Base-by-base conservation (phyloP, 2,888 invertebrate genomes). In the Brachypalpus laphriformis region DNA sequence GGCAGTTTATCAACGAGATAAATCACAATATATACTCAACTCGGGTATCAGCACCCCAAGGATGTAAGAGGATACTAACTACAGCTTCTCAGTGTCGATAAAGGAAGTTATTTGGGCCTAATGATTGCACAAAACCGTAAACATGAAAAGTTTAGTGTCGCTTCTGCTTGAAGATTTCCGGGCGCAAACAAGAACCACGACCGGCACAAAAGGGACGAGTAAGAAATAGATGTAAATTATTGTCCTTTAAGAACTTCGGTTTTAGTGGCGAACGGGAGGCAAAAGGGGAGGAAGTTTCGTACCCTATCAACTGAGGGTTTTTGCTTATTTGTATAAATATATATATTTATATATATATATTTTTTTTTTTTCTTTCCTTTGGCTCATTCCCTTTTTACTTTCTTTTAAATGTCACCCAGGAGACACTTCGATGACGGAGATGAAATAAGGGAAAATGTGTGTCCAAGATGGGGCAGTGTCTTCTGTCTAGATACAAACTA, bases 51-150 rank as follows among this genome's bases (percentile, higher is more conserved):
- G 31, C 63, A 76, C 34, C 75, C 74, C 47, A 20, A 77, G 47
- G 81, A 85, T 65, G 85, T 85, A 71, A 80, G 75, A 61, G 70
- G 74, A 80, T 63, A 80, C 57, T 66, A 59, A 59, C 61, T 66
- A 56, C 54, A 65, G 65, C 70, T 59, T 61, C 75, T 85, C 57
- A 45, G 70, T 70, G 57, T 61, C 81, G 75, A 76, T 75, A 81
- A 76, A 81, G 71, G 75, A 75, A 76, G 75, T 54, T 85, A 76
- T 76, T 70, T 71, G 59, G 63, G 75, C 70, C 42, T 85, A 81
- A 85, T 81, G 81, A 81, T 70, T 71, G 75, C 71, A 85, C 56
- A 75, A 71, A 81, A 74, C 80, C 81, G 76, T 85, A 85, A 85
- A 85, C 81, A 85, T 81, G 76, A 81, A 85, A 85, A 76, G 65